Base-by-base conservation (phyloP, 1,140 invertebrate genomes). In the Drepana arcuata region DNA sequence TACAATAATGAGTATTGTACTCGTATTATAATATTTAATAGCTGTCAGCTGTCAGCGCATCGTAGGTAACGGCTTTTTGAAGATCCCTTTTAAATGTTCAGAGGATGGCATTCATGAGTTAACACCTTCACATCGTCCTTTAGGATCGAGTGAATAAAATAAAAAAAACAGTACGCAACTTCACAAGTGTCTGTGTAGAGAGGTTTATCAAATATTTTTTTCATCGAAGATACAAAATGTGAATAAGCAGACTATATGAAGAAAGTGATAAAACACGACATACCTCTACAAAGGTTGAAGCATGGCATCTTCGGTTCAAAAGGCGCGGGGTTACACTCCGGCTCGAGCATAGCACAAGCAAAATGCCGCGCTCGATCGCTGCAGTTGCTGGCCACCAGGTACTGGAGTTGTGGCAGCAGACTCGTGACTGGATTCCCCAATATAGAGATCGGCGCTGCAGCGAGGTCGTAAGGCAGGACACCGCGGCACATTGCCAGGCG, bases 231-330 rank as follows among this genome's bases (percentile, higher is more conserved):
- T n/a, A n/a, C n/a, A n/a, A n/a, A n/a, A n/a, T n/a, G n/a, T n/a
- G n/a, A n/a, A n/a, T n/a, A n/a, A n/a, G n/a, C 9, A 21, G 4
- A 21, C 18, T 12, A 4, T 12, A 7, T 2, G 7, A 10, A 7
- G 16, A 21, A 33, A 18, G 18, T 14, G 14, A 10, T 9, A 9
- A 5, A 4, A 21, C 18, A 30, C 28, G 34, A 44, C 48, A 60
- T 71, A 90, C 89, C 87, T 86, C 86, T 88, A 48, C 89, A 91
- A 42, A 89, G 85, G 45, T 85, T 86, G 23, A 86, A 81, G 48
- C 89, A 91, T 0, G 89, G 89, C 39, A 86, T 85, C 46, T 88
- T 78, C 13, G 84, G 63, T 1, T 77, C 75, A 41, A 85, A 84
- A 1, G 87, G 85, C 18, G 75, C 65, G 1, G 88, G 86, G 21